Conservation (phyloP, 2,113 vertebrate genomes). For the Plestiodon gilberti region DNA sequence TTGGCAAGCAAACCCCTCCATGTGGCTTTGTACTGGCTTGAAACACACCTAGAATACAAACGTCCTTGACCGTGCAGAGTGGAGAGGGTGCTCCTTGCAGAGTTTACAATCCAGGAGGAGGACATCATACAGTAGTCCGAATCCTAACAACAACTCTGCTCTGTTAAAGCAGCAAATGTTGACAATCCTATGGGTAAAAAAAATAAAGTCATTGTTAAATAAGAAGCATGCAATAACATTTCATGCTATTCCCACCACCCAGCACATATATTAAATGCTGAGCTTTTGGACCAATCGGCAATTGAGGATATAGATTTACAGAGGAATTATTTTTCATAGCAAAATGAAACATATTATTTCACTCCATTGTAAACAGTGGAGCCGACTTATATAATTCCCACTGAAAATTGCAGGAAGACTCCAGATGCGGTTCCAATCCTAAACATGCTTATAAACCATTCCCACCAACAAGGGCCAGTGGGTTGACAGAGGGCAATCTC, state of each 20-base stretch:
- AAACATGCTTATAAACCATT: neutral
- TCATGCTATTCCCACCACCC: neutral
- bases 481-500: neutral
- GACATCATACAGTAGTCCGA: slow-evolving; percentile 76
- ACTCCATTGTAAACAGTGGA: neutral
- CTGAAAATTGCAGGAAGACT: neutral
- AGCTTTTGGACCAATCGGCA: neutral
- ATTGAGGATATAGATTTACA: neutral
- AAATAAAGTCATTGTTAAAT: neutral
- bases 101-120: slow-evolving; percentile 73
- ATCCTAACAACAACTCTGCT: slow-evolving; percentile 63
- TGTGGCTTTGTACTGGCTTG: slow-evolving; percentile 56
- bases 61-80: slow-evolving; percentile 59
- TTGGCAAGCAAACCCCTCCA: slow-evolving; percentile 54
- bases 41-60: slow-evolving; percentile 66
- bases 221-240: neutral
- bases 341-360: neutral
- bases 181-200: slow-evolving; percentile 57
- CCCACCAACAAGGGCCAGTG: neutral
- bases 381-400: neutral
- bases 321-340: neutral
- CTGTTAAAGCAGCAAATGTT: neutral
- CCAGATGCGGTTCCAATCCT: neutral
- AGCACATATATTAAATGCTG: neutral
- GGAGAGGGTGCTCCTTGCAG: slow-evolving; percentile 60